Conservation (phyloP, 2,113 vertebrate species). For the Perognathus longimembris region DNA sequence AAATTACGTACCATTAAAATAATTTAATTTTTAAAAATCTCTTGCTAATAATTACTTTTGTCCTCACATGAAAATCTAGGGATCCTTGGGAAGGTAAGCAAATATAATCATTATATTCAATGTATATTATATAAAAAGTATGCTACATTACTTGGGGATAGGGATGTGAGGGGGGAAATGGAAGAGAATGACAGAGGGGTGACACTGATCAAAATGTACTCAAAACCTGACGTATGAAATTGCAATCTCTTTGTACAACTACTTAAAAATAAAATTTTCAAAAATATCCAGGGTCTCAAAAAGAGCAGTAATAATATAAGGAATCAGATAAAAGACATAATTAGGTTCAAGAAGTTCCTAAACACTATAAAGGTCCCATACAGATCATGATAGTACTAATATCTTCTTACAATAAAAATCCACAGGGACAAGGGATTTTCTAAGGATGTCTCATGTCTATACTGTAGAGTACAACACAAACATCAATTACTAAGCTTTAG, state of each 20-base stretch:
- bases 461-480: background rate
- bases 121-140: too few species aligned
- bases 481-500: background rate
- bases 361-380: background rate
- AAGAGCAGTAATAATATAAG: background rate
- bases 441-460: background rate
- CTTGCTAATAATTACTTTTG: conserved; percentile 25
- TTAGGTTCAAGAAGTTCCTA: background rate
- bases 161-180: too few species aligned
- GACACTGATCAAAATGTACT: too few species aligned
- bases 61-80: background rate
- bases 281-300: conserved; percentile 36
- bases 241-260: too few species aligned
- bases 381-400: background rate
- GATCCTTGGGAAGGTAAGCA: too few species aligned
- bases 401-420: conserved; percentile 2
- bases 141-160: too few species aligned
- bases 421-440: background rate
- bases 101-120: too few species aligned
- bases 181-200: too few species aligned
- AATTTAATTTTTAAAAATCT: background rate
- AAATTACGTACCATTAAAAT: conserved; percentile 1
- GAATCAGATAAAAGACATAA: conserved; percentile 7
- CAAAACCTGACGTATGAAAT: too few species aligned
- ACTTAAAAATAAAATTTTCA: too few species aligned